Percentiles rank a stretch among this genome's conserved stretches.
Evolutionary conservation across 2,888 invertebrate genomes (phyloP).

Genomic region (Rhogogaster chlorosoma): DNA sequence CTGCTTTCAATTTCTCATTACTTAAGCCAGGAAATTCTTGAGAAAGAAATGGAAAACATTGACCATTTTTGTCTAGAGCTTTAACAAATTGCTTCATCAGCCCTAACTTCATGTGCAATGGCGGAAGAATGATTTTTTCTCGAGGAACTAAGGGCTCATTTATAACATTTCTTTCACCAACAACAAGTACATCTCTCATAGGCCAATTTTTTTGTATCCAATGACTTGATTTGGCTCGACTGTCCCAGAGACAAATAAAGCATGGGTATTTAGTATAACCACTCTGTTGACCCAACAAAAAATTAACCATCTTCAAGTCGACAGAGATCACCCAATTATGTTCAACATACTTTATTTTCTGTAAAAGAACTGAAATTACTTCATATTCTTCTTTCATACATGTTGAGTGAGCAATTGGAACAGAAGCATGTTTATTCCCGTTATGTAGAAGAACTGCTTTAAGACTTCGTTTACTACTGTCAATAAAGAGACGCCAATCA

Average conservation of each 20-base stretch:
- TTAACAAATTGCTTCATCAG: no score
- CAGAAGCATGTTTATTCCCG: slow-evolving; percentile 66
- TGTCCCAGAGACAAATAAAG: slow-evolving; percentile 65
- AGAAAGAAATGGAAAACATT: no score
- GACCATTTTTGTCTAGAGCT: no score
- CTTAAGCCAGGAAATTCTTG: no score
- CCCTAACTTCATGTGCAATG: slow-evolving; percentile 64
- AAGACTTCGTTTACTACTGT: slow-evolving; percentile 63
- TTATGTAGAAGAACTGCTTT: slow-evolving; percentile 65
- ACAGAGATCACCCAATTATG: slow-evolving; percentile 62
- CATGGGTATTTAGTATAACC: slow-evolving; percentile 65
- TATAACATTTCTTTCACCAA: slow-evolving; percentile 52
- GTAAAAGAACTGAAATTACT: slow-evolving; percentile 55
- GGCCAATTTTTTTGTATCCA: slow-evolving; percentile 60
- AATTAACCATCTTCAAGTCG: slow-evolving; percentile 61
- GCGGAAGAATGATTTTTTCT: slow-evolving; percentile 51
- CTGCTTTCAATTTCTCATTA: background rate
- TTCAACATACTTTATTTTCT: slow-evolving; percentile 59
- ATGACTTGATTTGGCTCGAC: slow-evolving; percentile 62
- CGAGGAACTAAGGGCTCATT: slow-evolving; percentile 48
- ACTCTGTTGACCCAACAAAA: slow-evolving; percentile 65
- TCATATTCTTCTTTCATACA: slow-evolving; percentile 62
- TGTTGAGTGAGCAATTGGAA: slow-evolving; percentile 65
- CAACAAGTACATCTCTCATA: slow-evolving; percentile 24
- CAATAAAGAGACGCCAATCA: slow-evolving; percentile 66